Conservation (phyloP, 2,888 invertebrate genomes). For the Allacma fusca region DNA sequence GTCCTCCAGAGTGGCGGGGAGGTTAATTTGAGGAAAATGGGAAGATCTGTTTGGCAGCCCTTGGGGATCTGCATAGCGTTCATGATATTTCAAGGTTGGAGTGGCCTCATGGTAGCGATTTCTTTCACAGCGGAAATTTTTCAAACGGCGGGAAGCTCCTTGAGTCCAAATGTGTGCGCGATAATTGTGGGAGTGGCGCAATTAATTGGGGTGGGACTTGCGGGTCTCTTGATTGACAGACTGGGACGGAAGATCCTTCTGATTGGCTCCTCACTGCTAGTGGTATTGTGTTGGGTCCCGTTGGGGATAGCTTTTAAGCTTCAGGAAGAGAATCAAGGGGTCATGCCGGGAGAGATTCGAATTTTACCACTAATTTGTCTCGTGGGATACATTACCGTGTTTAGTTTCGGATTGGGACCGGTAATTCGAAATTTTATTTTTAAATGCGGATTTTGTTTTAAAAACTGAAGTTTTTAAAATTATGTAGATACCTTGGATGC, state of each 20-base stretch:
- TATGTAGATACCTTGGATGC: slow-evolving; percentile 30
- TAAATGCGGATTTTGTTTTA: neutral
- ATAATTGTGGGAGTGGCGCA: slow-evolving; percentile 70
- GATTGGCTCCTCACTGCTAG: slow-evolving; percentile 76
- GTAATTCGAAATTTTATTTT: neutral
- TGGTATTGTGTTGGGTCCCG: slow-evolving; percentile 74
- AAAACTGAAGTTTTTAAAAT: neutral
- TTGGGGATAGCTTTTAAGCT: slow-evolving; percentile 80
- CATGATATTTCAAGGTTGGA: slow-evolving; percentile 81
- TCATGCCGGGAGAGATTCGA: slow-evolving; percentile 66
- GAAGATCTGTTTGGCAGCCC: slow-evolving; percentile 70
- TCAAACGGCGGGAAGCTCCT: slow-evolving; percentile 72
- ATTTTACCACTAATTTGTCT: slow-evolving; percentile 78
- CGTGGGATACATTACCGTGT: slow-evolving; percentile 79
- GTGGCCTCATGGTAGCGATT: slow-evolving; percentile 84
- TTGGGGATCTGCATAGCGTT: slow-evolving; percentile 77
- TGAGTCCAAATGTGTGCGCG: slow-evolving; percentile 68
- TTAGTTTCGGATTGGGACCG: slow-evolving; percentile 65
- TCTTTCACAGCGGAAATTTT: slow-evolving; percentile 81
- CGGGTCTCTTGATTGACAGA: slow-evolving; percentile 76
- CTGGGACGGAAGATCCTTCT: slow-evolving; percentile 82
- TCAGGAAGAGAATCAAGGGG: too few species aligned
- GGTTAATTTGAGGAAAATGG: neutral
- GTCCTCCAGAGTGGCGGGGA: neutral
- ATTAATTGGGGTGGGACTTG: slow-evolving; percentile 66